phyloP scores from a whole-genome alignment of 1,140 invertebrate genomes.

The Goniozus legneri region DNA sequence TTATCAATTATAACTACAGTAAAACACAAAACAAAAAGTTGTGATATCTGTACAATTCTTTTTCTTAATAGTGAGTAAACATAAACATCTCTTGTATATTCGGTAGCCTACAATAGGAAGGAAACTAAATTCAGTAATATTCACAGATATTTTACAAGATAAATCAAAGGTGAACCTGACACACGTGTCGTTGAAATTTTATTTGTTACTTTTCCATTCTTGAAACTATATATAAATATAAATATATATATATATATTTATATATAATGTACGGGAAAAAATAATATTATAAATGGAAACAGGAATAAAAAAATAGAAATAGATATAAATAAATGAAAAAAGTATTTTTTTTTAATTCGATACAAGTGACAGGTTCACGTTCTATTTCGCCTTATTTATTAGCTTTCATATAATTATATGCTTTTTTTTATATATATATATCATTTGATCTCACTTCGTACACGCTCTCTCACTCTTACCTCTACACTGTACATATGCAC shows the following conservation, averaged over 20 bases:
- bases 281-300: too few species aligned
- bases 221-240: slow-evolving; percentile 14
- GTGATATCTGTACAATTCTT: slow-evolving; percentile 54
- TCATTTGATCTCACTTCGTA: too few species aligned
- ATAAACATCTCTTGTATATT: slow-evolving; percentile 51
- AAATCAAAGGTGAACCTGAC: slow-evolving; percentile 35
- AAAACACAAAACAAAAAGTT: slow-evolving; percentile 56
- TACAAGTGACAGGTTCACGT: too few species aligned
- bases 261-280: slow-evolving; percentile 25
- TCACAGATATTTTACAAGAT: slow-evolving; percentile 57
- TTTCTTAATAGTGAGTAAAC: slow-evolving; percentile 53
- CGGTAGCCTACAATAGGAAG: slow-evolving; percentile 54
- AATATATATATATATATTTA: slow-evolving; percentile 36
- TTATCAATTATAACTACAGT: slow-evolving; percentile 57
- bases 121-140: slow-evolving; percentile 57
- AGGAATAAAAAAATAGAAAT: too few species aligned
- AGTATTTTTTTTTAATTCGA: too few species aligned
- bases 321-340: too few species aligned
- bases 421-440: slow-evolving; percentile 23
- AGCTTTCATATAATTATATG: slow-evolving; percentile 1
- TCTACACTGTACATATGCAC: slow-evolving; percentile 56
- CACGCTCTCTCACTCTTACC: slow-evolving; percentile 37
- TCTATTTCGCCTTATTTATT: too few species aligned
- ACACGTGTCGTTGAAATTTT: too few species aligned
- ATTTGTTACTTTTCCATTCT: too few species aligned